Evolutionary conservation across 2,888 invertebrate species (phyloP).

Genomic region (Blastobasis lacticolella): DNA sequence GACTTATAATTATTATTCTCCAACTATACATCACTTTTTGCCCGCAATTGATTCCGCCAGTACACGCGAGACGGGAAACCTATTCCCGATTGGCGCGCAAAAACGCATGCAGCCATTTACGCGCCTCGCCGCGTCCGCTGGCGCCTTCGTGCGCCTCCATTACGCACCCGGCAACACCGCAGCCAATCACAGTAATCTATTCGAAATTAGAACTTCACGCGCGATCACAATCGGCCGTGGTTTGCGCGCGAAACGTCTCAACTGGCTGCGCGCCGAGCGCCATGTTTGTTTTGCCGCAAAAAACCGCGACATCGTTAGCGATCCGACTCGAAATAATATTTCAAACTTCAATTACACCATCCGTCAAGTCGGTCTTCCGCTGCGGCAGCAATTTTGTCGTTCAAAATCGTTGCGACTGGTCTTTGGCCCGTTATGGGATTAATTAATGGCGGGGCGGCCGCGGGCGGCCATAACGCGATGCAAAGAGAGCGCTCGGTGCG

Average conservation of each 20-base stretch:
- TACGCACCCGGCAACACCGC: slow-evolving; percentile 22
- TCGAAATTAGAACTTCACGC: slow-evolving; percentile 53
- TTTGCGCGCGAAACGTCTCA: slow-evolving; percentile 26
- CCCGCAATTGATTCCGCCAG: slow-evolving; percentile 36
- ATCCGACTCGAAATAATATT: slow-evolving; percentile 41
- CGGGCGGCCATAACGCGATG: slow-evolving; percentile 46
- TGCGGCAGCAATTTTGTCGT: slow-evolving; percentile 52
- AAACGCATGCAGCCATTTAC: slow-evolving; percentile 38
- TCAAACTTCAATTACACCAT: slow-evolving; percentile 54
- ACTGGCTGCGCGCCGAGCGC: slow-evolving; percentile 2
- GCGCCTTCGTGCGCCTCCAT: slow-evolving; percentile 36
- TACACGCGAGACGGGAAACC: slow-evolving; percentile 32
- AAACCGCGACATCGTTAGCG: slow-evolving; percentile 35
- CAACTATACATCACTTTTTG: slow-evolving; percentile 36
- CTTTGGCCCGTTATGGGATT: slow-evolving; percentile 48
- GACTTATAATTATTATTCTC: slow-evolving; percentile 33
- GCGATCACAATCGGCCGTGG: slow-evolving; percentile 34
- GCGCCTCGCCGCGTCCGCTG: slow-evolving; percentile 34
- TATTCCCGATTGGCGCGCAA: slow-evolving; percentile 33
- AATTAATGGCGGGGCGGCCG: slow-evolving; percentile 46
- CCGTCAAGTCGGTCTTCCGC: slow-evolving; percentile 39
- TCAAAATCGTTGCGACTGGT: slow-evolving; percentile 46
- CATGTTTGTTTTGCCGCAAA: slow-evolving; percentile 9
- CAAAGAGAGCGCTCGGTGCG: slow-evolving; percentile 41
- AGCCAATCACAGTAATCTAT: slow-evolving; percentile 56